phyloP scores from a whole-genome alignment of 1,140 invertebrate species.

The Ceratina australensis region DNA sequence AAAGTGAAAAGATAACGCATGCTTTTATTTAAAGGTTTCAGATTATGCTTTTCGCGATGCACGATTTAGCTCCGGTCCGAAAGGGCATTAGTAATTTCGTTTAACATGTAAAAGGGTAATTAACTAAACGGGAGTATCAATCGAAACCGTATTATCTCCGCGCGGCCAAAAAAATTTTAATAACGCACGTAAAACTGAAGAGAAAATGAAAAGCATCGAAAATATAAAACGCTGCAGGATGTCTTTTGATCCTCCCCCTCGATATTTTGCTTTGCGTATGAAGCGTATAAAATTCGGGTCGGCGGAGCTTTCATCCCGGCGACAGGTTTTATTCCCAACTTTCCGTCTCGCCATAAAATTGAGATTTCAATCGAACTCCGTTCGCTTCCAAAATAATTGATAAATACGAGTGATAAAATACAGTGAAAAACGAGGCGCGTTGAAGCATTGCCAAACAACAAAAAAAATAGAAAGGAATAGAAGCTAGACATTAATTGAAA shows the following conservation, averaged over 20 bases:
- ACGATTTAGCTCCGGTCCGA: too few species aligned
- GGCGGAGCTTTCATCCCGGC: background rate
- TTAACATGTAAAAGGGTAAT: too few species aligned
- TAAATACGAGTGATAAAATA: background rate
- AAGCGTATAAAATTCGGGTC: conserved; percentile 4
- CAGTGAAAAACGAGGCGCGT: background rate
- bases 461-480: background rate
- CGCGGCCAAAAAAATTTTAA: background rate
- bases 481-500: background rate
- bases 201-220: background rate
- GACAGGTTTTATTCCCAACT: background rate
- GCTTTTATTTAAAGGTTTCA: too few species aligned
- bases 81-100: too few species aligned
- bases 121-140: background rate
- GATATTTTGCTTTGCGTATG: background rate
- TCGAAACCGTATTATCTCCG: background rate
- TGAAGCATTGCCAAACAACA: too few species aligned
- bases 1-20: too few species aligned
- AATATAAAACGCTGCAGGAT: background rate
- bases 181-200: background rate
- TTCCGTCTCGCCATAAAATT: background rate
- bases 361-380: background rate
- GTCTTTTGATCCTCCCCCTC: background rate
- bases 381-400: background rate
- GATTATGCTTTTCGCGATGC: too few species aligned